A percentile compares a stretch with the other conserved stretches of the same genome.
Evolutionary conservation across 2,113 vertebrate genomes (phyloP).

Genomic region (Motacilla tschutschensis): DNA sequence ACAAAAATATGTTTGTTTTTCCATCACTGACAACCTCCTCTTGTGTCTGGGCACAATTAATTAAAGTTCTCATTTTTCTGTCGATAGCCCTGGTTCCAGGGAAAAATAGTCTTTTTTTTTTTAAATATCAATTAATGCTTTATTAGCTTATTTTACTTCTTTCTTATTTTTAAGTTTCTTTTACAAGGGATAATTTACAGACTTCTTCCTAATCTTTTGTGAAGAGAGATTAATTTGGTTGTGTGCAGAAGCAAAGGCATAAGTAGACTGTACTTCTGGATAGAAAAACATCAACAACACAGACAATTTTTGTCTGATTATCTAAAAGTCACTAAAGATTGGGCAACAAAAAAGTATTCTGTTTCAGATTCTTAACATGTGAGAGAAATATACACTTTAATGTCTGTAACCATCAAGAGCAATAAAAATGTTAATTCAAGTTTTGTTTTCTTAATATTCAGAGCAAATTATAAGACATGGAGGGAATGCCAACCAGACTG

Average conservation of each 20-base stretch:
- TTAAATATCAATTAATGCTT: not conserved
- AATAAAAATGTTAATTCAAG: not conserved
- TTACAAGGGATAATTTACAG: not conserved
- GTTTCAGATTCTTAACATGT: not conserved
- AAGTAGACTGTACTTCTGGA: not conserved
- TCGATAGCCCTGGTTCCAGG: not conserved
- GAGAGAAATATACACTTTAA: not conserved
- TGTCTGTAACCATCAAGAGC: not conserved
- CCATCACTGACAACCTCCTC: not conserved
- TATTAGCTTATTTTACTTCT: not conserved
- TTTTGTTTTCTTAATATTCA: not conserved
- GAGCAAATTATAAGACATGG: not conserved
- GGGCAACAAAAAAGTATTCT: not conserved
- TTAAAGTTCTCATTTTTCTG: not conserved
- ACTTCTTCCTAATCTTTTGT: not conserved
- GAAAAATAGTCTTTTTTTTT: not conserved
- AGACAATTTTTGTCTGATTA: not conserved
- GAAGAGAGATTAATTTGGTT: not conserved
- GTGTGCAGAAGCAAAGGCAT: not conserved
- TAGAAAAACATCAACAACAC: not conserved
- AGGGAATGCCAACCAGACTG: not conserved
- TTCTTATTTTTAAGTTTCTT: constrained; percentile 16
- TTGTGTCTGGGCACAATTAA: not conserved
- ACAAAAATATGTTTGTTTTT: not conserved
- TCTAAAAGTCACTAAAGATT: not conserved